These are phyloP conservation scores for Meloidogyne hapla DNA, from an alignment of 1,140 invertebrate genomes.

Conservation along the genomic window DNA sequence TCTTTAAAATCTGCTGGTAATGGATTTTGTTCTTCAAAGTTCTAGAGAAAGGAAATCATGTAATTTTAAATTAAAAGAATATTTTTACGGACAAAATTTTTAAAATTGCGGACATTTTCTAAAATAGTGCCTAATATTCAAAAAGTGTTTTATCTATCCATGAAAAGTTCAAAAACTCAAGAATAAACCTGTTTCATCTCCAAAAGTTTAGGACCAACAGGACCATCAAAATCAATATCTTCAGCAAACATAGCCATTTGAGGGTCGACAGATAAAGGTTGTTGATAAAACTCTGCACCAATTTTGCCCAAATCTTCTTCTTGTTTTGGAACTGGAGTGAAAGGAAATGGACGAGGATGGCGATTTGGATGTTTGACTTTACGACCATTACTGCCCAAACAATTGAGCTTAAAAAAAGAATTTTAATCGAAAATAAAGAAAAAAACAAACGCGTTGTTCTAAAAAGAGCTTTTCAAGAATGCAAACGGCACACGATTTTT, in stretches of 20 bases:
- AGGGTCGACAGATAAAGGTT: not conserved
- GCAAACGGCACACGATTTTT: not conserved
- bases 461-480: not conserved
- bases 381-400: not conserved
- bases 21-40: too few relatives aligned
- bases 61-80: too few relatives aligned
- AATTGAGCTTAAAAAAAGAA: not conserved
- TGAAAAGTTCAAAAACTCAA: too few relatives aligned
- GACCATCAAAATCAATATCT: not conserved
- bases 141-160: too few relatives aligned
- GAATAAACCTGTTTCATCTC: not conserved
- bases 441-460: not conserved
- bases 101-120: too few relatives aligned
- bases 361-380: not conserved
- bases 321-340: not conserved
- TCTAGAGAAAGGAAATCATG: too few relatives aligned
- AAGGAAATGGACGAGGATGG: not conserved
- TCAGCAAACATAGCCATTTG: not conserved
- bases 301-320: conserved; percentile 2
- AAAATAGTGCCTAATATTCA: too few relatives aligned
- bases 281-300: not conserved
- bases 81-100: too few relatives aligned
- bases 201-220: not conserved
- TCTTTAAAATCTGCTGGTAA: too few relatives aligned
- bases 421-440: not conserved